Conservation (phyloP, 2,113 vertebrate species). For the Phaethon lepturus region DNA sequence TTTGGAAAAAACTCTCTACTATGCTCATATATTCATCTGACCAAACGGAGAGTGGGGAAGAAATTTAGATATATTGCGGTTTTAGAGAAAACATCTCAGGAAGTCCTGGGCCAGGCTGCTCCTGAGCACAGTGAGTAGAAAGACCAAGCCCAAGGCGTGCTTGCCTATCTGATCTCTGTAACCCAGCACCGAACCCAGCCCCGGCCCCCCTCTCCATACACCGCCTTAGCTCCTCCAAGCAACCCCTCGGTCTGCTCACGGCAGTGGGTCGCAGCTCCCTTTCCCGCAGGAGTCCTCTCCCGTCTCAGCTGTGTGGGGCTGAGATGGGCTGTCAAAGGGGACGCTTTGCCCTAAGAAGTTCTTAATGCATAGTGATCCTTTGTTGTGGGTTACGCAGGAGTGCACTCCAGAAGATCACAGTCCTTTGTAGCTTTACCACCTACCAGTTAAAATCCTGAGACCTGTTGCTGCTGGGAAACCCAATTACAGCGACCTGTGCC, state of each 20-base stretch:
- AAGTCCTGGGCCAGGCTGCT: not conserved
- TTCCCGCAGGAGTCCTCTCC: not conserved
- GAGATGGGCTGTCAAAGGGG: not conserved
- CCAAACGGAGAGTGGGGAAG: not conserved
- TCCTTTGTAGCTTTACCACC: not conserved
- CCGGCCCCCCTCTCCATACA: not conserved
- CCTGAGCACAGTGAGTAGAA: not conserved
- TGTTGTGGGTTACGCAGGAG: not conserved
- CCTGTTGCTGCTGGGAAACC: not conserved
- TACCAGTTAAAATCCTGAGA: not conserved
- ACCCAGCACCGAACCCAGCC: not conserved
- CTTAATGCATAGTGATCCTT: not conserved
- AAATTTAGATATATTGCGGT: not conserved
- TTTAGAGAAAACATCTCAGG: not conserved
- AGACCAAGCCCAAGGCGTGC: not conserved
- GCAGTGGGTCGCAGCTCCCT: not conserved
- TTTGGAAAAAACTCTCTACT: not conserved
- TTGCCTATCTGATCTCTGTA: fast-evolving
- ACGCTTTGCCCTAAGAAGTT: not conserved
- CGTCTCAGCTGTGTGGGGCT: not conserved
- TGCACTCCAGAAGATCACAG: not conserved
- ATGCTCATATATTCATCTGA: not conserved
- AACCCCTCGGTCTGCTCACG: not conserved
- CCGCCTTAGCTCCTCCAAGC: not conserved
- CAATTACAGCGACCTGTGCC: fast-evolving